phyloP scores from a whole-genome alignment of 2,888 invertebrate genomes.

The Chrysina gloriosa region DNA sequence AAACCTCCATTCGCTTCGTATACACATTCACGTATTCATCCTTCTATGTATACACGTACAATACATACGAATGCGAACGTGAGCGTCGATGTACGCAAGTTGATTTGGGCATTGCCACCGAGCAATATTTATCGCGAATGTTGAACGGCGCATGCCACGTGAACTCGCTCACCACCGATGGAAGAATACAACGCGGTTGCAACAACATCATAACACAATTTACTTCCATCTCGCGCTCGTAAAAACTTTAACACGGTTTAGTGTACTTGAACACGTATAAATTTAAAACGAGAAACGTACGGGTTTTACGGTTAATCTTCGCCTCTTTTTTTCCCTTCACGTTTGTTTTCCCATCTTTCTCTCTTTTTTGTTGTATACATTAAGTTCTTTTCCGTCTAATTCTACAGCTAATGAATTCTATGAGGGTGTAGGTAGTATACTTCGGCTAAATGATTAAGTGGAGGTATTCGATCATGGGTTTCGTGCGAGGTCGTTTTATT shows the following conservation, averaged over 20 bases:
- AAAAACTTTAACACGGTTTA: constrained; percentile 38
- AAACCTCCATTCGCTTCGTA: no score
- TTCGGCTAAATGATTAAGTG: constrained; percentile 1
- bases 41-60: no score
- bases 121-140: constrained; percentile 21
- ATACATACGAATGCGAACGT: no score
- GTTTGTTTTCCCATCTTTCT: not conserved
- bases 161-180: not conserved
- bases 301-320: constrained; percentile 31
- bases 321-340: not conserved
- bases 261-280: constrained; percentile 25
- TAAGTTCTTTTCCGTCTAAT: constrained; percentile 3
- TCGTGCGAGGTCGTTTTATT: no score
- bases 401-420: constrained; percentile 5
- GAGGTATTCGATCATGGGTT: no score
- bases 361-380: not conserved
- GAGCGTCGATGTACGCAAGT: not conserved
- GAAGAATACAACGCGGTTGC: constrained; percentile 39
- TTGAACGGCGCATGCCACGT: constrained; percentile 1
- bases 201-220: constrained; percentile 42
- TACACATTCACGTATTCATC: no score
- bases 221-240: constrained; percentile 39
- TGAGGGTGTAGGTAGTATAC: not conserved
- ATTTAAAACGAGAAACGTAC: constrained; percentile 32
- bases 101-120: constrained; percentile 10